Evolutionary conservation across 2,888 invertebrate genomes (phyloP).

Genomic region (Sylvicola cinctus): DNA sequence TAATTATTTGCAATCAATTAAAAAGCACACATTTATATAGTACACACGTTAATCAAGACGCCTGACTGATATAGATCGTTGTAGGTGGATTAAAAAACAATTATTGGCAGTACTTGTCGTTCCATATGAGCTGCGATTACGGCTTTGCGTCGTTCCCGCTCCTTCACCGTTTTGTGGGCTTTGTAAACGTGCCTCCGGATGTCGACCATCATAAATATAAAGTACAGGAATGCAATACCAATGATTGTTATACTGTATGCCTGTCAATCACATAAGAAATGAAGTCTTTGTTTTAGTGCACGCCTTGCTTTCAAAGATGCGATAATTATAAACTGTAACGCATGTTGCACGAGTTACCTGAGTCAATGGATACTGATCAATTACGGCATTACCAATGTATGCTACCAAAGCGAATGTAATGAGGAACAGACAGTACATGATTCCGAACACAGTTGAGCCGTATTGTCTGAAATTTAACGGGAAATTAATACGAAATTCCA

Average conservation of each 20-base stretch:
- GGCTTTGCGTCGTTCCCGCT: slow-evolving; percentile 23
- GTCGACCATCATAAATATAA: slow-evolving; percentile 38
- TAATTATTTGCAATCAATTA: slow-evolving; percentile 2
- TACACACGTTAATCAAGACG: not conserved
- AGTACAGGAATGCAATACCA: slow-evolving; percentile 34
- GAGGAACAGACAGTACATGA: slow-evolving; percentile 44
- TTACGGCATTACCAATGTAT: slow-evolving; percentile 36
- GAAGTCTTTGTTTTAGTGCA: too few species aligned
- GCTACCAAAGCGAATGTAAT: slow-evolving; percentile 44
- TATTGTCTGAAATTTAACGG: slow-evolving; percentile 32
- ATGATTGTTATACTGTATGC: slow-evolving; percentile 38
- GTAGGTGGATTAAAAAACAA: not conserved
- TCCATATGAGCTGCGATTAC: slow-evolving; percentile 24
- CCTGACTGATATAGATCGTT: not conserved
- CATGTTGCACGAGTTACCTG: slow-evolving; percentile 26
- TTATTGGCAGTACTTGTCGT: slow-evolving; percentile 11
- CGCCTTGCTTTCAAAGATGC: too few species aligned
- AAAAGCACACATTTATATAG: not conserved
- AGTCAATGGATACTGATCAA: slow-evolving; percentile 26
- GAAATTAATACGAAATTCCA: too few species aligned
- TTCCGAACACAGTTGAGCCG: slow-evolving; percentile 37
- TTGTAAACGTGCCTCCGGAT: slow-evolving; percentile 34
- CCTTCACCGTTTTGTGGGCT: slow-evolving; percentile 27
- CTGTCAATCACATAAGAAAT: slow-evolving; percentile 23
- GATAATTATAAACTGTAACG: slow-evolving; percentile 5